Evolutionary conservation across 2,888 invertebrate species (phyloP).

Genomic region (Hesperia comma): DNA sequence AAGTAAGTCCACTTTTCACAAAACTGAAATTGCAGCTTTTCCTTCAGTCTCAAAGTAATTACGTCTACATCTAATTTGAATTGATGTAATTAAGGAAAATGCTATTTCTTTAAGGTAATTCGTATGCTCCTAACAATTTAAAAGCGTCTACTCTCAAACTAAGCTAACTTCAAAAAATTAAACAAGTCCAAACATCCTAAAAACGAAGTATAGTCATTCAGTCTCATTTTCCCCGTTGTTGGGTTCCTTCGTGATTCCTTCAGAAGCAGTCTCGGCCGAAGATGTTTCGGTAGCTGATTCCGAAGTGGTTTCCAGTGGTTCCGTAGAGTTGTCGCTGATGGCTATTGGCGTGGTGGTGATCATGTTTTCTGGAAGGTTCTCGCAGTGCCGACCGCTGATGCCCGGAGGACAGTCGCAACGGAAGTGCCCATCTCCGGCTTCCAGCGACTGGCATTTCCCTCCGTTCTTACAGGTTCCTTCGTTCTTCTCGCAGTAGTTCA

Average conservation of each 20-base stretch:
- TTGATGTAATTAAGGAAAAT: too few species aligned
- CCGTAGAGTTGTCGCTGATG: slow-evolving; percentile 40
- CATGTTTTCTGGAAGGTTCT: slow-evolving; percentile 77
- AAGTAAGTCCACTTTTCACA: background rate
- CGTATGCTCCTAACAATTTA: background rate
- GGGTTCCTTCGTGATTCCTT: slow-evolving; percentile 46
- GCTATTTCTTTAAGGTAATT: background rate
- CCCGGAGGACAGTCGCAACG: slow-evolving; percentile 90
- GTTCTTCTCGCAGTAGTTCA: slow-evolving; percentile 93
- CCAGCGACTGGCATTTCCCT: slow-evolving; percentile 91
- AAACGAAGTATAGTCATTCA: slow-evolving; percentile 50
- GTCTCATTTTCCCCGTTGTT: slow-evolving; percentile 66
- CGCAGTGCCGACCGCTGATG: slow-evolving; percentile 90
- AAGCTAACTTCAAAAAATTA: background rate
- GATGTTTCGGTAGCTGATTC: slow-evolving; percentile 34
- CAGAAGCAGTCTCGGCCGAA: too few species aligned
- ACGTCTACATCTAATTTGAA: too few species aligned
- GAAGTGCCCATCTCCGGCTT: slow-evolving; percentile 90
- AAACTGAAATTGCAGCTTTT: background rate
- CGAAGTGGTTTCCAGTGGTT: slow-evolving; percentile 34
- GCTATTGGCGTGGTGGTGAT: slow-evolving; percentile 53
- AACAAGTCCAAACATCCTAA: background rate
- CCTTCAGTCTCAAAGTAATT: background rate
- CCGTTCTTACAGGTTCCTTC: slow-evolving; percentile 90
- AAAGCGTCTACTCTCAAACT: background rate